Evolutionary conservation across 2,113 vertebrate species (phyloP), one percentile per base, ranked within the genome.

Genomic region (Ancistrus triradiatus): DNA sequence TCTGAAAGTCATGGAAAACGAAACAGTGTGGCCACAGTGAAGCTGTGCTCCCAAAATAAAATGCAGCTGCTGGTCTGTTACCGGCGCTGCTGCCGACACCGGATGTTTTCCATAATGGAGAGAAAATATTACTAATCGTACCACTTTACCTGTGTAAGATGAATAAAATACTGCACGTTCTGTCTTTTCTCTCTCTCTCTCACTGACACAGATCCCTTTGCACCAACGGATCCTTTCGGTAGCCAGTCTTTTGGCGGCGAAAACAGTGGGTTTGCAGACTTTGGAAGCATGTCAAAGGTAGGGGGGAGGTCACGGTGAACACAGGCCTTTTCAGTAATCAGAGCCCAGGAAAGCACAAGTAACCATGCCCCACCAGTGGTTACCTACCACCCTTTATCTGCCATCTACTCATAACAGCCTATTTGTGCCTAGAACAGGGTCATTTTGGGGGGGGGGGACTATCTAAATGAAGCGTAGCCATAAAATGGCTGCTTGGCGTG

Each of bases 241-340:
- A 88, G 87, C 63, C 77, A 87, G 64, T 70, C 90, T 63, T 95
- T 93, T 81, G 89, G 66, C 66, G 84, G 35, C 28, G 28, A 82
- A 62, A 80, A 83, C 10, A 83, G 88, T 59, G 93, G 92, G 67
- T 98, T 98, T 77, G 94, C 94, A 3, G 94, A 98, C 84, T 98
- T 98, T 80, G 95, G 90, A 85, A 92, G 91, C 59, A 97, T 98
- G 94, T 90, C 93, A 70, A 94, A 98, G 94, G 95, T 98, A 89
- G 85, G 75, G 17, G n/a, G 51, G 74, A 63, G 50, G 31, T 76
- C 44, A 19, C 14, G 38, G 59, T 61, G 75, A 71, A 68, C 77
- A 68, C 77, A 35, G 74, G 72, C 56, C 74, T 59, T 60, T 72
- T 61, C 33, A 78, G 64, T 66, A 78, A 76, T 58, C 72, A 50